Percentiles rank a stretch among this genome's conserved stretches.
phyloP scores from a whole-genome alignment of 2,797 vertebrate genomes.

The Taeniopygia guttata region DNA sequence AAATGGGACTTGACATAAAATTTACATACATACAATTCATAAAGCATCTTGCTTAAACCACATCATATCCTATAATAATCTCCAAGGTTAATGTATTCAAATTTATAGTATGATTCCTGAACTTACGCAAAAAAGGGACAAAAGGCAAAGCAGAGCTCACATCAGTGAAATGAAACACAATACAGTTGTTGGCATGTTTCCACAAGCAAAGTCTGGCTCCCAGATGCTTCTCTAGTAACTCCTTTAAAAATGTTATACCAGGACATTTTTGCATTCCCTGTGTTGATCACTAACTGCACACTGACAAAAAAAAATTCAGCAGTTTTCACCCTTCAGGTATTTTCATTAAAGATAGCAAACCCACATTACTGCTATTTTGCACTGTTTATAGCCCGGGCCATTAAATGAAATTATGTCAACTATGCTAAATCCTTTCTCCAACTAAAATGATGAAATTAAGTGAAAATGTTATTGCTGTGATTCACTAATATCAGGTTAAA shows the following conservation, averaged over 20 bases:
- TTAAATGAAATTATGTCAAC: background rate
- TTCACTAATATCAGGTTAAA: background rate
- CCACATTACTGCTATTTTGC: background rate
- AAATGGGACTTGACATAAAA: constrained; percentile 41
- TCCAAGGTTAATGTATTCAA: constrained; percentile 40
- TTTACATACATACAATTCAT: constrained; percentile 28
- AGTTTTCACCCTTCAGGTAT: background rate
- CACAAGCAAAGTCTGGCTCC: constrained; percentile 76
- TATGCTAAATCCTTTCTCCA: background rate
- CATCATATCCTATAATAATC: constrained; percentile 9
- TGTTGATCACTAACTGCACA: constrained; percentile 52
- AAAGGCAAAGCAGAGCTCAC: constrained; percentile 64
- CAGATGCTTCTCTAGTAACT: constrained; percentile 74
- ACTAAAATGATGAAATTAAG: background rate
- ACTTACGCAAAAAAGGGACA: background rate
- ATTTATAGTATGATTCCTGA: constrained; percentile 48
- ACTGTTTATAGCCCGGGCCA: background rate
- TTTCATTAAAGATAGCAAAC: constrained; percentile 21
- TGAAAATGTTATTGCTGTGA: background rate
- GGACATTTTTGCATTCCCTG: constrained; percentile 53
- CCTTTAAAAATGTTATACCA: constrained; percentile 63
- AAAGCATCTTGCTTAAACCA: constrained; percentile 38
- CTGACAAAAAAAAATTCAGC: background rate
- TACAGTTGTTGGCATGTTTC: constrained; percentile 68
- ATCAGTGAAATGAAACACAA: constrained; percentile 70